Evolutionary conservation across 1,140 invertebrate genomes (phyloP).

Genomic region (Drosophila kohkoa): DNA sequence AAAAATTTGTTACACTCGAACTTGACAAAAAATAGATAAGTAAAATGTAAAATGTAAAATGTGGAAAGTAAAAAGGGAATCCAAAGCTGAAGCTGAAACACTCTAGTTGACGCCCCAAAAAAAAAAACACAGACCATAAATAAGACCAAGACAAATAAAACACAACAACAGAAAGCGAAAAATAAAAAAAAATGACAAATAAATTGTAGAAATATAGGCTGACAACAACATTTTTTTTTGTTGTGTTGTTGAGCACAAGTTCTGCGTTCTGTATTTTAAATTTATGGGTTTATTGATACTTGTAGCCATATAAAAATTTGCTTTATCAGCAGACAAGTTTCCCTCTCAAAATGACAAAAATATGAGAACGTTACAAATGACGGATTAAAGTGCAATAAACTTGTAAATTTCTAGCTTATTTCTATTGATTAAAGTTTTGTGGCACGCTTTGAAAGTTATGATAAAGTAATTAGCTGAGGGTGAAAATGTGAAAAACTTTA

Average conservation of each 20-base stretch:
- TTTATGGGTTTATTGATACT: slow-evolving; percentile 56
- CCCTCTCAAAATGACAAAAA: neutral
- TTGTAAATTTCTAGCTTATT: neutral
- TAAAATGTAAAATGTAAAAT: slow-evolving; percentile 6
- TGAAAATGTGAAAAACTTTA: slow-evolving; percentile 13
- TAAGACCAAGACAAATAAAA: slow-evolving; percentile 35
- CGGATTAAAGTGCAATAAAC: neutral
- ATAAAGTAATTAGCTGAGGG: slow-evolving; percentile 18
- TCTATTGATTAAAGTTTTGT: neutral
- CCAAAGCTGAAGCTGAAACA: neutral
- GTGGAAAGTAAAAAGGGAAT: neutral
- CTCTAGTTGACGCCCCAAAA: slow-evolving; percentile 42
- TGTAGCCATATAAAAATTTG: slow-evolving; percentile 35
- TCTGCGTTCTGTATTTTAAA: slow-evolving; percentile 29
- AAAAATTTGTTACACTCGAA: slow-evolving; percentile 55
- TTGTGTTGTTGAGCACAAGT: slow-evolving; percentile 15
- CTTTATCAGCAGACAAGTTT: slow-evolving; percentile 44
- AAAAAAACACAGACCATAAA: slow-evolving; percentile 22
- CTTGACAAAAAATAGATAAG: slow-evolving; percentile 51
- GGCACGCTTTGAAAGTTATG: neutral
- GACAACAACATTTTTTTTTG: slow-evolving; percentile 40
- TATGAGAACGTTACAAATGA: neutral
- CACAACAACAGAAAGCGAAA: slow-evolving; percentile 1
- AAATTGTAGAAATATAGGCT: slow-evolving; percentile 27
- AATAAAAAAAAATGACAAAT: slow-evolving; percentile 10